A percentile compares a stretch with the other conserved stretches of the same genome.
Conservation (phyloP, 35 echinoderm and acorn worm genomes). For the Eucidaris tribuloides region DNA sequence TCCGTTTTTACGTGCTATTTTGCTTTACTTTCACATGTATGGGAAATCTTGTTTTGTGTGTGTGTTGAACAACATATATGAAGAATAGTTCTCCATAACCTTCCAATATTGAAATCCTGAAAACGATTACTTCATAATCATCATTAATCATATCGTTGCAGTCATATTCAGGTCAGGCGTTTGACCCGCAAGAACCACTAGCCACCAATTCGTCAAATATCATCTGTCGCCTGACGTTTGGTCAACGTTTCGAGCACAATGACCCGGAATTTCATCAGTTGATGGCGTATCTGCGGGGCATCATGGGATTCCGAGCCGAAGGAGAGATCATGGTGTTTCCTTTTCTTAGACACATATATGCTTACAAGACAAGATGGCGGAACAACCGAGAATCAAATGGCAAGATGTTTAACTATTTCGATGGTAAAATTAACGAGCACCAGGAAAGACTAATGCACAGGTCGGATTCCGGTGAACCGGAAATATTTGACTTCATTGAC, state of each 20-base stretch:
- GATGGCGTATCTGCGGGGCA: neutral
- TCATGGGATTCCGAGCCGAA: neutral
- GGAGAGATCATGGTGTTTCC: neutral
- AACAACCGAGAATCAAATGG: neutral
- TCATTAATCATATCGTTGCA: neutral
- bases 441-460: neutral
- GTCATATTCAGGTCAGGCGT: neutral
- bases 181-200: neutral
- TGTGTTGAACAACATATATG: too few species aligned
- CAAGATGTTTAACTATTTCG: conserved; percentile 7
- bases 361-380: neutral
- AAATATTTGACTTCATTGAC: conserved; percentile 23
- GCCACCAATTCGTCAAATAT: conserved; percentile 31
- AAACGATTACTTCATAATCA: too few species aligned
- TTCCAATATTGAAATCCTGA: too few species aligned
- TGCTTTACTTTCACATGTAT: too few species aligned
- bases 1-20: too few species aligned
- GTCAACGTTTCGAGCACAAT: conserved; percentile 15
- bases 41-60: too few species aligned
- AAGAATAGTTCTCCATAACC: too few species aligned
- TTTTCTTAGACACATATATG: neutral
- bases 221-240: conserved; percentile 26
- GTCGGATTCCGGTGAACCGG: neutral
- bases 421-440: conserved; percentile 23
- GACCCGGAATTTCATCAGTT: conserved; percentile 20